Base-by-base conservation (phyloP, 2,797 vertebrate genomes). In the Cheirogaleus major region DNA sequence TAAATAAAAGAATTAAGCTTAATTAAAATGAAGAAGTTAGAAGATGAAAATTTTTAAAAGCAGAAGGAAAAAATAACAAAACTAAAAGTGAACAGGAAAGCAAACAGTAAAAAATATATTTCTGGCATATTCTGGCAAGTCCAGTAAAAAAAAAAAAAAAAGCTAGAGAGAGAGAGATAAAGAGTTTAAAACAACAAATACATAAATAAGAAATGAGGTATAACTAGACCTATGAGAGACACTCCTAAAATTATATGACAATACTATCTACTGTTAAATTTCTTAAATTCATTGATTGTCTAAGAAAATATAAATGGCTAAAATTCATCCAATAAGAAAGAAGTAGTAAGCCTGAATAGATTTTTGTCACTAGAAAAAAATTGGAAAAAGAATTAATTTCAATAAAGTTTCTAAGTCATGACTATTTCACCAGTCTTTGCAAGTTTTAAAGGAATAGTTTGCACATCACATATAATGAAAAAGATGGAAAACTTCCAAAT, bases 31-130 rank as follows among this genome's bases (percentile, higher is more conserved):
- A 93, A 76, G 57, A 92, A 48, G 4, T 76, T 82, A 91, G 22
- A 93, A 95, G 89, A 69, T 65, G 59, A 90, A 94, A 90, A 48
- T 4, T 67, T 82, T 92, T 65, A 57, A 96, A 95, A 86, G 18
- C 35, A 88, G 5, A 72, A 89, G 11, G 12, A 93, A 95, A 86
- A 84, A 83, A 94, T 48, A 76, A 41, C 10, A 72, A 83, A 96
- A 93, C 14, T 35, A 41, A 84, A 82, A 87, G 13, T 38, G 59
- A 55, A 89, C 15, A 50, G 9, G 22, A 92, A 79, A 89, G 13
- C 25, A 82, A 92, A 85, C 43, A 89, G 27, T 89, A 50, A 86
- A 96, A 70, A 78, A 17, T 25, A 61, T 79, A 75, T 80, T 57
- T 59, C 82, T 81, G 30, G 11, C 38, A 85, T 76, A 52, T 92